Percentiles rank a stretch among this genome's conserved stretches.
Conservation (phyloP, 2,113 vertebrate species). For the Paracanthobrama guichenoti region DNA sequence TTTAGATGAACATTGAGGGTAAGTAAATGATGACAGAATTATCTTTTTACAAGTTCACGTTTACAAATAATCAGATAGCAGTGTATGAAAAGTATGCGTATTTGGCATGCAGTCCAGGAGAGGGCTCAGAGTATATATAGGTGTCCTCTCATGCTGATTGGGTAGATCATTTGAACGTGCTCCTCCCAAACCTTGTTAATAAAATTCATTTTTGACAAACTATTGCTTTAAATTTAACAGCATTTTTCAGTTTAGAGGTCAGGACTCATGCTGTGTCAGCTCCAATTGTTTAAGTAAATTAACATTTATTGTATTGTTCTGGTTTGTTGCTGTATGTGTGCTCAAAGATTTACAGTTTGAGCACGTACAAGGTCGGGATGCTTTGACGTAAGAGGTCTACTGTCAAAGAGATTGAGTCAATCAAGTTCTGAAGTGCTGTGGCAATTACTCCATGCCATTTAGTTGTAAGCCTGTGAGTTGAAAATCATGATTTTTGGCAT, state of each 20-base stretch:
- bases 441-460: neutral
- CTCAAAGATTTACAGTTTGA: neutral
- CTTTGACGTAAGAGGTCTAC: neutral
- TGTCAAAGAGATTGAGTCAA: neutral
- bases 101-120: too few relatives aligned
- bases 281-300: neutral
- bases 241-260: too few relatives aligned
- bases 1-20: too few relatives aligned
- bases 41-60: neutral
- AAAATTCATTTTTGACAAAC: too few relatives aligned
- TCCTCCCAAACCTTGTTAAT: too few relatives aligned
- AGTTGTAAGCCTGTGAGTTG: neutral
- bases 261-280: too few relatives aligned
- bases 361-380: neutral
- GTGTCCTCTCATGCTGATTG: too few relatives aligned
- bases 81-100: too few relatives aligned
- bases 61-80: too few relatives aligned
- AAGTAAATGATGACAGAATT: neutral
- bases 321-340: neutral
- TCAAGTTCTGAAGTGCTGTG: constrained; percentile 11
- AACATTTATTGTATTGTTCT: neutral
- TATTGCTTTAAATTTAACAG: too few relatives aligned
- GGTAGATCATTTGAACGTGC: too few relatives aligned
- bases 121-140: too few relatives aligned
- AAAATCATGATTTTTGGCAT: neutral